Conservation (phyloP, 2,888 invertebrate genomes). For the Tiliacea citrago region DNA sequence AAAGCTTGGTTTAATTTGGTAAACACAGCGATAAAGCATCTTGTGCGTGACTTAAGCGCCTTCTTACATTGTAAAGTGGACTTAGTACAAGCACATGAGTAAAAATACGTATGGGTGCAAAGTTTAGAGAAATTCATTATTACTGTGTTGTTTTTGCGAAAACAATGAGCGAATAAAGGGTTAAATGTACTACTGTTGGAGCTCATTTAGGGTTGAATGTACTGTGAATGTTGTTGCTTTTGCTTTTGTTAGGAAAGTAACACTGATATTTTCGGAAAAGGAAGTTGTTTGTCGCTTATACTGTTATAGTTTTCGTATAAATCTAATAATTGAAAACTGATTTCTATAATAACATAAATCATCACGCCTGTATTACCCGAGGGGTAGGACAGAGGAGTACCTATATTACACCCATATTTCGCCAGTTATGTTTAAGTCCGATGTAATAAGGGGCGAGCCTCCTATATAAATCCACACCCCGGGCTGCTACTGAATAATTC, state of each 20-base stretch:
- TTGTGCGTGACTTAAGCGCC: conserved; percentile 70
- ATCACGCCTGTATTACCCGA: too few relatives aligned
- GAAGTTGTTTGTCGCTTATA: neutral
- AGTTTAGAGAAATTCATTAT: conserved; percentile 63
- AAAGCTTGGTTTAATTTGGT: conserved; percentile 66
- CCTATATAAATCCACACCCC: too few relatives aligned
- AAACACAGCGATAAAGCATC: conserved; percentile 71
- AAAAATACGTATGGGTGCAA: conserved; percentile 56
- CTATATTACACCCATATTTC: too few relatives aligned
- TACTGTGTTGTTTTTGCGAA: conserved; percentile 56
- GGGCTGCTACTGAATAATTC: too few relatives aligned
- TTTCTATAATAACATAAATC: too few relatives aligned
- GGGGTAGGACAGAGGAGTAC: too few relatives aligned
- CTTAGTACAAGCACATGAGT: conserved; percentile 4
- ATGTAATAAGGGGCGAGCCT: too few relatives aligned
- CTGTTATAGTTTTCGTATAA: too few relatives aligned
- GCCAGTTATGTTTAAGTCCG: too few relatives aligned
- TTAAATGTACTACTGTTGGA: conserved; percentile 35
- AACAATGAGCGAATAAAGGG: conserved; percentile 67
- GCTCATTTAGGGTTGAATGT: conserved; percentile 63
- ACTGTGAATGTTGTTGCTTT: conserved; percentile 32
- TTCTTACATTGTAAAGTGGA: conserved; percentile 68
- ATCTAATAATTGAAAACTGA: too few relatives aligned
- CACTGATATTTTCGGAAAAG: conserved; percentile 16
- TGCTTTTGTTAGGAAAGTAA: conserved; percentile 30